Percentiles rank a stretch among this genome's conserved stretches.
phyloP scores from a whole-genome alignment of 2,888 invertebrate species.

The Chloroclystis v-ata region DNA sequence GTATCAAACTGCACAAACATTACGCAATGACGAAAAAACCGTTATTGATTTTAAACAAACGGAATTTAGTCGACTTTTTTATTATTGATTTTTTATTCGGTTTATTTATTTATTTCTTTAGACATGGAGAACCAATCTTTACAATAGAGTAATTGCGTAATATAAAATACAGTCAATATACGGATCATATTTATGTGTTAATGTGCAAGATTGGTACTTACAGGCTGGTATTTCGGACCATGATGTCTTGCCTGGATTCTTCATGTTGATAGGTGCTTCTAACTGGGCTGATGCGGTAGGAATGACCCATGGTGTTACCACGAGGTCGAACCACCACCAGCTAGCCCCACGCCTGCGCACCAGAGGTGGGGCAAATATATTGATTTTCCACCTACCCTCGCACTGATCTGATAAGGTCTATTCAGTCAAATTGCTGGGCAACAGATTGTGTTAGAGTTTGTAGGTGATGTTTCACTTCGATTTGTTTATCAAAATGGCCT shows the following conservation, averaged over 20 bases:
- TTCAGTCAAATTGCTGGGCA: slow-evolving; percentile 63
- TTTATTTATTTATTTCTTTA: too few relatives aligned
- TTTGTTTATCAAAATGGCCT: too few relatives aligned
- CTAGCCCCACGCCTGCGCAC: slow-evolving; percentile 67
- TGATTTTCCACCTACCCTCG: slow-evolving; percentile 64
- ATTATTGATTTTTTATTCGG: too few relatives aligned
- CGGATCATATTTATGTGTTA: too few relatives aligned
- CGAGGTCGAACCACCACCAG: slow-evolving; percentile 57
- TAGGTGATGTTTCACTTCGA: slow-evolving; percentile 1
- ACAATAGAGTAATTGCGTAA: too few relatives aligned
- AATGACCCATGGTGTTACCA: slow-evolving; percentile 51
- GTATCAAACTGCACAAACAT: too few relatives aligned
- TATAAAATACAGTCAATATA: too few relatives aligned
- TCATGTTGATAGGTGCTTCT: slow-evolving; percentile 34
- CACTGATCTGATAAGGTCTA: slow-evolving; percentile 67
- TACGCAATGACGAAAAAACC: too few relatives aligned
- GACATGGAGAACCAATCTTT: too few relatives aligned
- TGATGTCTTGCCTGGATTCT: slow-evolving; percentile 4
- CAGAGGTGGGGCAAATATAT: slow-evolving; percentile 64
- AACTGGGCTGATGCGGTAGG: slow-evolving; percentile 41
- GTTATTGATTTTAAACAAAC: slow-evolving; percentile 2
- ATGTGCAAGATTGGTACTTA: too few relatives aligned
- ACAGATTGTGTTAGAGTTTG: background rate
- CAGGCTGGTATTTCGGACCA: slow-evolving; percentile 34
- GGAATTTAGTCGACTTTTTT: too few relatives aligned